These are phyloP conservation scores for Barbus barbus DNA, from an alignment of 2,113 vertebrate genomes.

Conservation along the genomic window DNA sequence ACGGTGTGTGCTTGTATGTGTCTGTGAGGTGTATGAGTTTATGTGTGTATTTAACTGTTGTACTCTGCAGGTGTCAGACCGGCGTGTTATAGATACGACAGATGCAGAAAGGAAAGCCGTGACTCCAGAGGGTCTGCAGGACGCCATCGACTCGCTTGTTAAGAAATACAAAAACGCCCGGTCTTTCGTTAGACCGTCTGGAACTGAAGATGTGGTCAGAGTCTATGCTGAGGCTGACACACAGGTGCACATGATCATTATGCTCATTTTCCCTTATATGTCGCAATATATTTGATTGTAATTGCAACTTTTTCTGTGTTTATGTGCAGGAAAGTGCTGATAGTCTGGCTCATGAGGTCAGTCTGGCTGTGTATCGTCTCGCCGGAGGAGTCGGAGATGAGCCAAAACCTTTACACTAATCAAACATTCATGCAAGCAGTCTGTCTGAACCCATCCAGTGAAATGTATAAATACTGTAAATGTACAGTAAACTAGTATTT, in stretches of 20 bases:
- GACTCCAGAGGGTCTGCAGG: constrained; percentile 85
- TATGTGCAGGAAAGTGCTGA: constrained; percentile 83
- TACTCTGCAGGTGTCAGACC: constrained; percentile 82
- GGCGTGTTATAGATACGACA: constrained; percentile 83
- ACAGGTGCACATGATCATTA: constrained; percentile 73
- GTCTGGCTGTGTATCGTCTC: constrained; percentile 83
- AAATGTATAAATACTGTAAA: background rate
- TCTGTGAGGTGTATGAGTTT: background rate
- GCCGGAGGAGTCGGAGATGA: constrained; percentile 87
- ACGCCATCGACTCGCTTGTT: constrained; percentile 80
- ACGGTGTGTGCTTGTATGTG: constrained; percentile 79
- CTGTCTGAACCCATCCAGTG: background rate
- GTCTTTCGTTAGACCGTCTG: constrained; percentile 93
- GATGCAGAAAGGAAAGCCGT: constrained; percentile 85
- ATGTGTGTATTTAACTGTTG: background rate
- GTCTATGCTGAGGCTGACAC: constrained; percentile 92
- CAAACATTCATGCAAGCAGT: background rate
- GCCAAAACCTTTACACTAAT: constrained; percentile 74
- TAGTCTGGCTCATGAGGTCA: constrained; percentile 86
- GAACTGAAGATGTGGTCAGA: constrained; percentile 90
- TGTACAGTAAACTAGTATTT: constrained; percentile 10
- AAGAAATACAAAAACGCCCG: constrained; percentile 79
- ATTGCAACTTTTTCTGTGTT: background rate
- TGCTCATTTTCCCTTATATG: background rate
- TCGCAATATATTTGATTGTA: background rate